phyloP scores from a whole-genome alignment of 2,888 invertebrate genomes.

The Ophioninae sp. region DNA sequence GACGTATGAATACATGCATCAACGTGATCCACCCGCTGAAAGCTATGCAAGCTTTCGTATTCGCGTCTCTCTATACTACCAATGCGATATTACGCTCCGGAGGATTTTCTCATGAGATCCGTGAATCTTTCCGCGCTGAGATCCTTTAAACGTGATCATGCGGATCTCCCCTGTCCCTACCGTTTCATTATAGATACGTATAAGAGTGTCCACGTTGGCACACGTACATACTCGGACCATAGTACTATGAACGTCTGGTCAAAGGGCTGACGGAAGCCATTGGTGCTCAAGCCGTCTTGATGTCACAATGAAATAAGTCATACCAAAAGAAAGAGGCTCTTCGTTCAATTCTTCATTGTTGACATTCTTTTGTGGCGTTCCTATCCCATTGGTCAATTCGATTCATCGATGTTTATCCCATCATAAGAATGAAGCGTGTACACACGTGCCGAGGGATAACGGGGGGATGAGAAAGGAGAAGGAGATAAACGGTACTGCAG shows the following conservation, averaged over 20 bases:
- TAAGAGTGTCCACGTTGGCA: background rate
- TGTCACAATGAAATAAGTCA: background rate
- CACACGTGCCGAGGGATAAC: background rate
- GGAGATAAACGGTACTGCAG: background rate
- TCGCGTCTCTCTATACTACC: conserved; percentile 34
- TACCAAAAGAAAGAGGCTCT: background rate
- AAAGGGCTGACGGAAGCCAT: background rate
- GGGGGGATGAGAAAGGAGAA: background rate
- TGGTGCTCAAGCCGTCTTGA: background rate
- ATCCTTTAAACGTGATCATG: conserved; percentile 51
- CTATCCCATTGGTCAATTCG: background rate
- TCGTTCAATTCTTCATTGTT: background rate
- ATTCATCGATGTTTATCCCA: conserved; percentile 7
- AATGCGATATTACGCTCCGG: conserved; percentile 62
- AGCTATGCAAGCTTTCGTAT: conserved; percentile 58
- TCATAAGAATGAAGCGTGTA: conserved; percentile 26
- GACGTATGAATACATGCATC: conserved; percentile 74
- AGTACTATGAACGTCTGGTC: background rate
- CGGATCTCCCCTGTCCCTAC: conserved; percentile 28
- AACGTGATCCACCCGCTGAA: conserved; percentile 65
- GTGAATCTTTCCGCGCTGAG: conserved; percentile 41
- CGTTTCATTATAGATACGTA: background rate
- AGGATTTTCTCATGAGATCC: conserved; percentile 64
- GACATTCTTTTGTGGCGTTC: background rate
- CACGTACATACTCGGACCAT: background rate